Evolutionary conservation across 1,140 invertebrate species (phyloP).

Genomic region (Neodiprion lecontei): DNA sequence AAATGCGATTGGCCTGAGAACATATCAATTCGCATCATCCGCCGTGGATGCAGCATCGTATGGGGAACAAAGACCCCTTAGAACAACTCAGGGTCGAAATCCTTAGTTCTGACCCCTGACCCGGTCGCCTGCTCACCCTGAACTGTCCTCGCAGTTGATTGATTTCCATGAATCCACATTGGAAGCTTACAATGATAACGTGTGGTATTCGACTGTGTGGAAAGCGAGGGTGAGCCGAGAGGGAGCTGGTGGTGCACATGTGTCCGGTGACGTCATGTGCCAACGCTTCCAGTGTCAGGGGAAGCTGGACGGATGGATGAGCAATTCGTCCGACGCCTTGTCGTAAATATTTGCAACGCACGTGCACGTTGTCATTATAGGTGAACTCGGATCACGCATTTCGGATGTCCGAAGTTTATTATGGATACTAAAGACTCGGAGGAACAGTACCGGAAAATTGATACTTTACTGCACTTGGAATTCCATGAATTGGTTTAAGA

Average conservation of each 20-base stretch:
- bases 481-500: no score
- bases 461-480: no score
- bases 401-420: no score
- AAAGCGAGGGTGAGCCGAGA: not conserved
- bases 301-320: not conserved
- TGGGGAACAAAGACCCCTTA: not conserved
- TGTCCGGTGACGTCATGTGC: conserved; percentile 12
- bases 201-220: not conserved
- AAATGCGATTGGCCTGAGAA: no score
- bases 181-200: conserved; percentile 11
- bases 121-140: not conserved
- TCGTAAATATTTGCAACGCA: conserved; percentile 10
- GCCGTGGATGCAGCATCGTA: not conserved
- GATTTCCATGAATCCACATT: conserved; percentile 13
- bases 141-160: conserved; percentile 8
- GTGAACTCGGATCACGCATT: no score
- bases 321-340: not conserved
- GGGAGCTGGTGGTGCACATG: not conserved
- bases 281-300: not conserved
- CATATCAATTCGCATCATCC: no score
- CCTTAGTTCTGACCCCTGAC: not conserved
- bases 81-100: not conserved
- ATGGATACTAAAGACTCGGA: no score
- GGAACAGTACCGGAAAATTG: no score
- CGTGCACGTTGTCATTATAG: not conserved